These are phyloP conservation scores for Helicoverpa assulta DNA, from an alignment of 2,888 invertebrate genomes.

Conservation along the genomic window DNA sequence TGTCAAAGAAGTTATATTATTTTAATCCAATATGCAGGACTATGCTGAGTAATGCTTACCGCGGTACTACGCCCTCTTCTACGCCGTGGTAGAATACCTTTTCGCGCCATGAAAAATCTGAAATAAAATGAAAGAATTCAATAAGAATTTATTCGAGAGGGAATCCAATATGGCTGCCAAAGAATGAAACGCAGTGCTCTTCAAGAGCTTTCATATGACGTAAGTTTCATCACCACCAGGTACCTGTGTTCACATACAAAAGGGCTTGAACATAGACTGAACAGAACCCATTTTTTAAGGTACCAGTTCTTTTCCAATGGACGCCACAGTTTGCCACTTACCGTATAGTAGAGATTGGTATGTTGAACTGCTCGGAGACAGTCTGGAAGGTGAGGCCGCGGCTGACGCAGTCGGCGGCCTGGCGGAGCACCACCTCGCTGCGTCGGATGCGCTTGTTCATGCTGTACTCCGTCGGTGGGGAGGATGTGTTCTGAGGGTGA, in stretches of 20 bases:
- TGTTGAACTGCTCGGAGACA: slow-evolving; percentile 96
- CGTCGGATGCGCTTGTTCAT: slow-evolving; percentile 92
- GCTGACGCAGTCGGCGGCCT: slow-evolving; percentile 96
- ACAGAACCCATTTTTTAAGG: too few species aligned
- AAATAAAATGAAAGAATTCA: too few species aligned
- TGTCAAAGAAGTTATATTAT: too few species aligned
- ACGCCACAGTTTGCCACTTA: slow-evolving; percentile 59
- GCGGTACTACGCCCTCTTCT: slow-evolving; percentile 93
- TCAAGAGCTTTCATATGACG: not conserved
- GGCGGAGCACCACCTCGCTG: slow-evolving; percentile 94
- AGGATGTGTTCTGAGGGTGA: slow-evolving; percentile 44
- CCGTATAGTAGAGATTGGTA: slow-evolving; percentile 96
- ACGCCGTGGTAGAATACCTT: slow-evolving; percentile 94
- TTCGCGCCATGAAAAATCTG: slow-evolving; percentile 96
- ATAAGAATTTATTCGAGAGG: not conserved
- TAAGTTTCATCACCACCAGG: not conserved
- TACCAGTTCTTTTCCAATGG: too few species aligned
- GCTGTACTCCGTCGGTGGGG: slow-evolving; percentile 76
- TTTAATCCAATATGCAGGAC: too few species aligned
- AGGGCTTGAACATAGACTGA: too few species aligned
- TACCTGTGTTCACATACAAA: too few species aligned
- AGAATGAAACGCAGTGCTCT: not conserved
- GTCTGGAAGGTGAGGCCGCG: slow-evolving; percentile 96
- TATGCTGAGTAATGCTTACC: slow-evolving; percentile 61
- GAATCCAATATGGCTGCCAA: too few species aligned